A percentile compares a stretch with the other conserved stretches of the same genome.
phyloP scores from a whole-genome alignment of 2,797 vertebrate species.

The Tenualosa ilisha region DNA sequence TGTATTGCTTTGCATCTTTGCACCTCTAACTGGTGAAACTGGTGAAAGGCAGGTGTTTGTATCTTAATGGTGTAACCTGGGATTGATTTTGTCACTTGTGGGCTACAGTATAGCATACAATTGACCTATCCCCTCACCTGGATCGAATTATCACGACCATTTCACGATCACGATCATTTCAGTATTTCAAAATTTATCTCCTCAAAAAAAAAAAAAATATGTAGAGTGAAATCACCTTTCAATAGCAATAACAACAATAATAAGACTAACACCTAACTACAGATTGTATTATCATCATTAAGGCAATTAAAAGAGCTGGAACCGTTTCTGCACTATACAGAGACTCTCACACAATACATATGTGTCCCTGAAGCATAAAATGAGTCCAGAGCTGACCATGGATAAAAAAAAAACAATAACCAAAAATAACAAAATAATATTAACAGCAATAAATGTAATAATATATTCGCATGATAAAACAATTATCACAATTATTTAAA shows the following conservation, averaged over 20 bases:
- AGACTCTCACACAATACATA: conserved; percentile 50
- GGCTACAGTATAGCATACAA: background rate
- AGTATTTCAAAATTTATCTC: conserved; percentile 44
- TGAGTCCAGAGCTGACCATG: conserved; percentile 52
- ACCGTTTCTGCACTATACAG: conserved; percentile 47
- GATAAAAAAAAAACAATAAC: conserved; percentile 52
- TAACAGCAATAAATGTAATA: conserved; percentile 52
- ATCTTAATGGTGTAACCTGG: background rate
- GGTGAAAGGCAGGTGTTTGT: background rate
- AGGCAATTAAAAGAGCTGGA: conserved; percentile 64
- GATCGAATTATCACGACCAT: conserved; percentile 32
- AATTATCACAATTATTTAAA: conserved; percentile 63
- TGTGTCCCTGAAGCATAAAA: conserved; percentile 50
- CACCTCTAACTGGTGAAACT: too few species aligned
- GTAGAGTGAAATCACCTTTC: conserved; percentile 37
- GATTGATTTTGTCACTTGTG: background rate
- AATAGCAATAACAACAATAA: conserved; percentile 42
- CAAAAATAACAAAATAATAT: conserved; percentile 55
- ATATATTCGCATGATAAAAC: conserved; percentile 40
- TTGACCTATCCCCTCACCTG: background rate
- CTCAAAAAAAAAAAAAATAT: conserved; percentile 41
- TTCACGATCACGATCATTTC: background rate
- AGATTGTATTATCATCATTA: conserved; percentile 60
- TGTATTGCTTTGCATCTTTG: conserved; percentile 15
- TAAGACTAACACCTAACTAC: conserved; percentile 42